These are phyloP conservation scores for Colius striatus DNA, from an alignment of 2,113 vertebrate species.

Conservation along the genomic window DNA sequence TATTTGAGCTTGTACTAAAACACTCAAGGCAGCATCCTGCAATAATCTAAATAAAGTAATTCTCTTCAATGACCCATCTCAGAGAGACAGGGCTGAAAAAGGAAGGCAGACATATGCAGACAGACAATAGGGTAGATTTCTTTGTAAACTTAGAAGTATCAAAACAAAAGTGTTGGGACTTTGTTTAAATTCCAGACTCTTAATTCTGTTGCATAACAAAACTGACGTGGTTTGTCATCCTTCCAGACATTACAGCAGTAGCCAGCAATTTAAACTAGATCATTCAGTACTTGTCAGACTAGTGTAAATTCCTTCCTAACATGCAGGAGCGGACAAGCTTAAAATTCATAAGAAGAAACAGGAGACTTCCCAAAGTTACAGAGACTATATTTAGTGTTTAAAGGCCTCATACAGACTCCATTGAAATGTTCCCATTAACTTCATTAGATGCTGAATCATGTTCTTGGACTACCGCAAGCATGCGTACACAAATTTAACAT, in stretches of 20 bases:
- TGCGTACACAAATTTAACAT: neutral
- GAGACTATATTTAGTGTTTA: neutral
- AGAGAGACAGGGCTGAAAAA: neutral
- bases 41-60: neutral
- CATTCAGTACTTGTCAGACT: conserved; percentile 14
- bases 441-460: neutral
- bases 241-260: neutral
- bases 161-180: neutral
- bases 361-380: neutral
- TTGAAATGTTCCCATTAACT: neutral
- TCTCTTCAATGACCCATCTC: neutral
- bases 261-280: neutral
- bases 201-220: neutral
- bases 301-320: neutral
- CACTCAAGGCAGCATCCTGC: neutral
- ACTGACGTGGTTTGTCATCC: neutral
- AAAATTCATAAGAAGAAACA: neutral
- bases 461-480: neutral
- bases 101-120: neutral
- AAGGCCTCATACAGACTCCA: neutral
- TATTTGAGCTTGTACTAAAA: neutral
- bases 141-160: neutral
- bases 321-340: neutral
- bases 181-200: neutral
- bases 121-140: neutral